Conservation (phyloP, 2,888 invertebrate genomes). For the Cerastis rubricosa region DNA sequence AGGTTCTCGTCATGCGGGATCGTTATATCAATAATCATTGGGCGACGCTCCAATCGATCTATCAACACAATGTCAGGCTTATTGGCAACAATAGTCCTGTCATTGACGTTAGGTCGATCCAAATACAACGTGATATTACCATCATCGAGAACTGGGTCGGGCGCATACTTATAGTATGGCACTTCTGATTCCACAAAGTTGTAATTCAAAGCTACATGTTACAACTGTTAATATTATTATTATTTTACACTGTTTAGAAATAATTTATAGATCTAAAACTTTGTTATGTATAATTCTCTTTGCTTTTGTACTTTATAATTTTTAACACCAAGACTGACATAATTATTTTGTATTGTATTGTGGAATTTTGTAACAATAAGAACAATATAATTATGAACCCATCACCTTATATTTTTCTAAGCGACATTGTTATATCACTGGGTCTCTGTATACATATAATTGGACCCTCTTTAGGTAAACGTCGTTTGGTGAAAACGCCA, state of each 20-base stretch:
- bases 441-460: background rate
- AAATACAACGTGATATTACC: too few relatives aligned
- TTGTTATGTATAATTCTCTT: background rate
- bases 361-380: background rate
- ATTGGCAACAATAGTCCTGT: too few relatives aligned
- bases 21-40: too few relatives aligned
- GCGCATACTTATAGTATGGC: too few relatives aligned
- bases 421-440: conserved; percentile 8
- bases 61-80: too few relatives aligned
- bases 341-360: background rate
- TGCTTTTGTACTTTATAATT: conserved; percentile 1
- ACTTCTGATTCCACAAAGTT: too few relatives aligned
- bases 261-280: background rate
- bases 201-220: too few relatives aligned
- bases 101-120: too few relatives aligned
- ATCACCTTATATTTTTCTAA: conserved; percentile 10
- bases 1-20: too few relatives aligned
- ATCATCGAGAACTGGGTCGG: too few relatives aligned
- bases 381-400: conserved; percentile 21
- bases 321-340: background rate
- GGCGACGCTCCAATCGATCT: too few relatives aligned
- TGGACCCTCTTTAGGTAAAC: background rate
- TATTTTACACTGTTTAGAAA: background rate
- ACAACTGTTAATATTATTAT: background rate
- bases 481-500: too few relatives aligned